Percentiles rank a stretch among this genome's conserved stretches.
phyloP scores from a whole-genome alignment of 2,797 vertebrate species.

The Muraenolepis orangiensis region DNA sequence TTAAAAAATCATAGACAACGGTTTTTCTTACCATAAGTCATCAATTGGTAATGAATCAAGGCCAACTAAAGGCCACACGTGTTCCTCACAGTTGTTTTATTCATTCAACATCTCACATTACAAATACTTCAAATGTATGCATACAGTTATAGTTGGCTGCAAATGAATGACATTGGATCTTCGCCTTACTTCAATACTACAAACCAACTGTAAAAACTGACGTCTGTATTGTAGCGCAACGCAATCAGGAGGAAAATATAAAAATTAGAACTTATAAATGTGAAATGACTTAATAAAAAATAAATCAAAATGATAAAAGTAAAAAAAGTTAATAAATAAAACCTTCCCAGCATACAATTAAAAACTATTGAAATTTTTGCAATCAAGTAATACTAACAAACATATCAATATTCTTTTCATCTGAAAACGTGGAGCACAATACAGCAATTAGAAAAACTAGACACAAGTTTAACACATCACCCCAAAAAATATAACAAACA shows the following conservation, averaged over 20 bases:
- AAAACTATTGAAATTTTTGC: constrained; percentile 99
- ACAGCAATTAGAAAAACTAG: constrained; percentile 99
- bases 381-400: constrained; percentile 98
- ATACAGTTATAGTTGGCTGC: constrained; percentile 99
- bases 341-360: constrained; percentile 99
- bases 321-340: constrained; percentile 99
- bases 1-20: not conserved
- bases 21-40: not conserved
- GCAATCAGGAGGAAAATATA: constrained; percentile 98
- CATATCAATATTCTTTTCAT: constrained; percentile 97
- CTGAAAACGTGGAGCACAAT: constrained; percentile 96
- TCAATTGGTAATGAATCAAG: not conserved
- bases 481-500: constrained; percentile 97
- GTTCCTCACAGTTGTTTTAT: constrained; percentile 95
- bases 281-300: constrained; percentile 99
- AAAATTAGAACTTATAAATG: constrained; percentile 98
- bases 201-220: constrained; percentile 99
- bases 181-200: constrained; percentile 96
- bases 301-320: constrained; percentile 95
- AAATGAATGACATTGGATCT: constrained; percentile 98
- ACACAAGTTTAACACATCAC: constrained; percentile 99
- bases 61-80: constrained; percentile 9
- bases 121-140: constrained; percentile 99
- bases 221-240: constrained; percentile 94
- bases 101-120: constrained; percentile 99